Evolutionary conservation across 1,140 invertebrate genomes (phyloP).

Genomic region (Metaphire vulgaris): DNA sequence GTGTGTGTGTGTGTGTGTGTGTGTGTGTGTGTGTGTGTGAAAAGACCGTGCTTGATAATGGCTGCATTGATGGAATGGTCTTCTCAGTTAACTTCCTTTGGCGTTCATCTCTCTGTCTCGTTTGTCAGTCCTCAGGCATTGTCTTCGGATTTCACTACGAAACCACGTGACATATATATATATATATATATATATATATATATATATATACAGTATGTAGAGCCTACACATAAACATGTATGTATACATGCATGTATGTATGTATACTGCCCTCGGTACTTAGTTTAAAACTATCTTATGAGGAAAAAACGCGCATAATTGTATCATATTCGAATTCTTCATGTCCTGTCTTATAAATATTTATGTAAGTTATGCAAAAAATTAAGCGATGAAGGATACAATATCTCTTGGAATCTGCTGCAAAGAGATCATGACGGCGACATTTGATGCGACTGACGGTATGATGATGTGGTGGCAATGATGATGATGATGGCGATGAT

Average conservation of each 20-base stretch:
- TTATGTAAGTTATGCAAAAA: not conserved
- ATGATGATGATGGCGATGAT: not conserved
- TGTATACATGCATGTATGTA: conserved; percentile 7
- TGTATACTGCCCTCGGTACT: not conserved
- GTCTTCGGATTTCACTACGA: not conserved
- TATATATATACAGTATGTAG: not conserved
- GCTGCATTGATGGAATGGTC: not conserved
- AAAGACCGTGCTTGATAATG: not conserved
- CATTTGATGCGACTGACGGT: not conserved
- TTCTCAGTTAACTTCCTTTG: not conserved
- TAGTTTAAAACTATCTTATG: too few relatives aligned
- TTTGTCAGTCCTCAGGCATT: not conserved
- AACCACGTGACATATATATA: not conserved
- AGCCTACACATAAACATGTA: not conserved
- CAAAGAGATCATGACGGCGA: not conserved
- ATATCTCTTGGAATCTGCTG: too few relatives aligned
- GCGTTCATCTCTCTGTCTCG: not conserved
- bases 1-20: not conserved
- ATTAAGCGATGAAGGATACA: not conserved
- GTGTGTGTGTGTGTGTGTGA: not conserved
- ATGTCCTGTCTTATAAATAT: too few relatives aligned
- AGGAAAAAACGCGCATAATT: too few relatives aligned
- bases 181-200: not conserved
- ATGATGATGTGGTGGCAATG: not conserved
- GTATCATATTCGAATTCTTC: too few relatives aligned